Conservation (phyloP, 2,113 vertebrate genomes). For the Hemicordylus capensis region DNA sequence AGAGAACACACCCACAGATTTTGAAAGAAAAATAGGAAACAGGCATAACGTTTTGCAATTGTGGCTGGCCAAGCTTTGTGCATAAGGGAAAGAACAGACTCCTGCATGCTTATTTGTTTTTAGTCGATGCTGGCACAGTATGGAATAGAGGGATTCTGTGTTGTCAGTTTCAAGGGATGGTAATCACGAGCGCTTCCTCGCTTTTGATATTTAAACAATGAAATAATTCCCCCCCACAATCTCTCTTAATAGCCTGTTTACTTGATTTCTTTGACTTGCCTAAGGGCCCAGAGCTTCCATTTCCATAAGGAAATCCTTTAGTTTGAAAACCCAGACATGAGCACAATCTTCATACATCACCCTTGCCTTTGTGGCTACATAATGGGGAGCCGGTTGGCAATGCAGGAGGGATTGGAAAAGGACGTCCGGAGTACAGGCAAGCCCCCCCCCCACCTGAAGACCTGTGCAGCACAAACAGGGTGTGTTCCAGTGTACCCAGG, state of each 20-base stretch:
- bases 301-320: constrained; percentile 21
- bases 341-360: not conserved
- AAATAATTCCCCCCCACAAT: not conserved
- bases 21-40: not conserved
- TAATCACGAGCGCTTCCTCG: not conserved
- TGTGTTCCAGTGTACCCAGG: not conserved
- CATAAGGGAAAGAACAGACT: not conserved
- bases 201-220: constrained; percentile 17
- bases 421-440: rapidly evolving
- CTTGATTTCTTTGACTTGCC: constrained; percentile 59
- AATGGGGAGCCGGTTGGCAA: not conserved
- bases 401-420: rapidly evolving
- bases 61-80: not conserved
- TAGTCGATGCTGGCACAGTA: not conserved
- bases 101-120: not conserved
- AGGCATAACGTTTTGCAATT: not conserved
- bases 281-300: constrained; percentile 41
- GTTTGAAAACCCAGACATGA: constrained; percentile 21
- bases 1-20: not conserved
- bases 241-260: constrained; percentile 50
- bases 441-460: constrained; percentile 16
- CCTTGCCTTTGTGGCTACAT: not conserved
- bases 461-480: constrained; percentile 14
- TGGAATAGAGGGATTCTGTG: not conserved
- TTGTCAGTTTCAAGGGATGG: not conserved